Conservation (phyloP, 2,113 vertebrate genomes). For the Corythoichthys intestinalis region DNA sequence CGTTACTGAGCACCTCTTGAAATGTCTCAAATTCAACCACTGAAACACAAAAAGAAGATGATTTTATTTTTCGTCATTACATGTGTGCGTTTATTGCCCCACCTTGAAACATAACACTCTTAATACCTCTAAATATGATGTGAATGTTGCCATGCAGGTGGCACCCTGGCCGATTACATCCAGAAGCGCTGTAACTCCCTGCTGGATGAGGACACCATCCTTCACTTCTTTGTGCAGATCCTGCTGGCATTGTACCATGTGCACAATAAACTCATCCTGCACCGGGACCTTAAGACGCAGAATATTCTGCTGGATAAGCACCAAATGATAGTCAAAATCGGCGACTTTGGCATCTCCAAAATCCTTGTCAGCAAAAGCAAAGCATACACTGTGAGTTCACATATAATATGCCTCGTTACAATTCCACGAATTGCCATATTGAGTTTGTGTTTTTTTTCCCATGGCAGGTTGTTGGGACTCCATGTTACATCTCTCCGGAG, state of each 20-base stretch:
- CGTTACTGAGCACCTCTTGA: too few relatives aligned
- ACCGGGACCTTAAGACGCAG: conserved; percentile 97
- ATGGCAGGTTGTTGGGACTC: conserved; percentile 90
- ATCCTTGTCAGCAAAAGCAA: conserved; percentile 99
- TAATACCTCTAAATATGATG: not conserved
- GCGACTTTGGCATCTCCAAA: conserved; percentile 98
- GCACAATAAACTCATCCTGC: conserved; percentile 94
- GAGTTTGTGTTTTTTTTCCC: not conserved
- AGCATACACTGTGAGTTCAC: conserved; percentile 85
- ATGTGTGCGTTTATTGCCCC: too few relatives aligned
- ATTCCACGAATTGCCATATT: not conserved
- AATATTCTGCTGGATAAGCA: conserved; percentile 98
- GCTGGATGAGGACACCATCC: conserved; percentile 94
- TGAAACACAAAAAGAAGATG: too few relatives aligned
- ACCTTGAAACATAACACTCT: too few relatives aligned
- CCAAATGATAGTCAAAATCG: conserved; percentile 95
- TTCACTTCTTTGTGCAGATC: conserved; percentile 98
- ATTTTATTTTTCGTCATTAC: too few relatives aligned
- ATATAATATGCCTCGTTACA: not conserved
- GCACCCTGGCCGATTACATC: conserved; percentile 93
- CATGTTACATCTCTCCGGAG: conserved; percentile 97
- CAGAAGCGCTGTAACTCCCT: conserved; percentile 96
- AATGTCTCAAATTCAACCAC: too few relatives aligned
- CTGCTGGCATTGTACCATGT: conserved; percentile 92
- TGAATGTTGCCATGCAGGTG: conserved; percentile 71